Conservation (phyloP, 1,140 invertebrate genomes). For the Zelostemma sp. region DNA sequence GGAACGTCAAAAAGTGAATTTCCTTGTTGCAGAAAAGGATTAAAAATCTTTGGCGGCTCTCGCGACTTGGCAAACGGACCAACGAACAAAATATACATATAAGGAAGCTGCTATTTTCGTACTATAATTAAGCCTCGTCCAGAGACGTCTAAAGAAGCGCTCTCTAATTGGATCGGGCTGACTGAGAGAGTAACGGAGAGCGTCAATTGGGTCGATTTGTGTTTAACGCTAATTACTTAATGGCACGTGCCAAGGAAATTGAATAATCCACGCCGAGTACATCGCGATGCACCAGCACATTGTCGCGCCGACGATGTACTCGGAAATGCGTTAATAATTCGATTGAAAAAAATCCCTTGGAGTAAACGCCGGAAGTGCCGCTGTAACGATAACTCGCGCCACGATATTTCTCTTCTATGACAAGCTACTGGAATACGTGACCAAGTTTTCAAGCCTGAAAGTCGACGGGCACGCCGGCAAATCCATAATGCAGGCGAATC, state of each 20-base stretch:
- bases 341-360: conserved; percentile 2
- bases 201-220: conserved; percentile 9
- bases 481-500: conserved; percentile 51
- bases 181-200: conserved; percentile 6
- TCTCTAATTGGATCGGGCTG: conserved; percentile 45
- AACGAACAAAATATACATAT: conserved; percentile 15
- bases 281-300: neutral
- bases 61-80: neutral
- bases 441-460: conserved; percentile 58
- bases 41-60: neutral
- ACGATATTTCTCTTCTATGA: conserved; percentile 61
- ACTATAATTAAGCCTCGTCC: conserved; percentile 53
- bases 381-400: conserved; percentile 55
- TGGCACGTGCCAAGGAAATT: conserved; percentile 8
- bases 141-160: conserved; percentile 13
- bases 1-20: too few species aligned
- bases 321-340: neutral
- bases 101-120: conserved; percentile 51
- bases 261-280: conserved; percentile 8
- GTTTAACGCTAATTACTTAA: conserved; percentile 16
- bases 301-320: neutral
- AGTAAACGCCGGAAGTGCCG: conserved; percentile 1
- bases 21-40: too few species aligned
- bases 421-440: conserved; percentile 61
- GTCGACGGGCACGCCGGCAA: conserved; percentile 57